Conservation (phyloP, 2,888 invertebrate genomes). For the Drosophila histrio region DNA sequence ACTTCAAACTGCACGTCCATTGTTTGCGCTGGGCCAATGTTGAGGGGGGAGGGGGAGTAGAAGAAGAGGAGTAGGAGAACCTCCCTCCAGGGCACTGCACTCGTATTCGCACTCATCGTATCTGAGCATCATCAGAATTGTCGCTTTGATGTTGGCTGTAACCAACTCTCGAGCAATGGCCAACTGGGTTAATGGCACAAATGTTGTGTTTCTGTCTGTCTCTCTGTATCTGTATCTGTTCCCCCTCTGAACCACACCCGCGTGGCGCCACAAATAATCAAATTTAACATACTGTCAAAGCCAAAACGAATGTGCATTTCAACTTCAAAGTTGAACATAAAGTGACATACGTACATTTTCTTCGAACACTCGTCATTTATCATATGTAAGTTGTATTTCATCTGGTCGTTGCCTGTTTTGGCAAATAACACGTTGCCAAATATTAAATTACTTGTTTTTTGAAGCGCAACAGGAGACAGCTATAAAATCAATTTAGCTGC, state of each 20-base stretch:
- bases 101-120: conserved; percentile 42
- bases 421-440: conserved; percentile 50
- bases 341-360: background rate
- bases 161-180: conserved; percentile 42
- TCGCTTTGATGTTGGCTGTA: conserved; percentile 69
- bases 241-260: background rate
- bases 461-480: conserved; percentile 63
- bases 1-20: conserved; percentile 61
- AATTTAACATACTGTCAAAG: conserved; percentile 18
- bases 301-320: conserved; percentile 26
- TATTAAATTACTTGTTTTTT: conserved; percentile 73
- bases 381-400: background rate
- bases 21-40: conserved; percentile 50
- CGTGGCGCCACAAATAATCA: conserved; percentile 34
- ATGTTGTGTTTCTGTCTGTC: conserved; percentile 29
- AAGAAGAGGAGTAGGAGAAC: background rate
- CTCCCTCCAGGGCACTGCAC: conserved; percentile 10
- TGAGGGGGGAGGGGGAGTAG: background rate
- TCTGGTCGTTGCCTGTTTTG: conserved; percentile 5
- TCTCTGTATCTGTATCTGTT: background rate
- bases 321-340: background rate
- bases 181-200: conserved; percentile 72
- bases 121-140: conserved; percentile 57
- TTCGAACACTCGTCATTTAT: background rate
- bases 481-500: conserved; percentile 30